Base-by-base conservation (phyloP, 2,113 vertebrate genomes). In the Myotis davidii region DNA sequence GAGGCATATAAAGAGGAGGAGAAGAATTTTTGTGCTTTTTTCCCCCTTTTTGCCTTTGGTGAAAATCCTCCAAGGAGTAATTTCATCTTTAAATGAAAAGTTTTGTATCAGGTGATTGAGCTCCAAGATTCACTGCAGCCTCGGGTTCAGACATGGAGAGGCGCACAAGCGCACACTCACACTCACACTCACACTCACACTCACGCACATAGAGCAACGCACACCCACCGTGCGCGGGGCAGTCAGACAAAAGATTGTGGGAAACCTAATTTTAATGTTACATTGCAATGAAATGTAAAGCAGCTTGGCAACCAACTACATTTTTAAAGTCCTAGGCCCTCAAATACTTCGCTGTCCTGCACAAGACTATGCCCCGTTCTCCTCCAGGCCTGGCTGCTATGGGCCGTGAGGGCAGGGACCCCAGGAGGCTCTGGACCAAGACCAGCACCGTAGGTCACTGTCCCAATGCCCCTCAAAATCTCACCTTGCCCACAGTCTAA, bases 1-100 rank as follows among this genome's bases (percentile, higher is more conserved):
- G 95, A 97, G 91, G 82, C 92, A 87, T 95, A 67, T 8, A 96
- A 88, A 85, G 64, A 96, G 86, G 76, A 97, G 89, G 69, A 92
- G 91, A 88, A 90, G 81, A 95, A 94, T 92, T 92, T 96, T 91
- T 97, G 91, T 96, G 86, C 73, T 82, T 88, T 96, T 94, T 95
- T 95, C 95, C 94, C 92, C 96, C 96, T 96, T 95, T 97, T 96
- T 96, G 90, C 88, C 88, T 97, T 96, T 96, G 88, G 88, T 97
- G 79, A 97, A 92, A 96, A 97, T 87, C 95, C 96, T 94, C 92
- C 67, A 74, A 93, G 79, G 91, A 92, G 79, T 94, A 86, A 95
- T 96, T 97, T 97, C 93, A 96, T 96, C 78, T 95, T 93, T 96
- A 92, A 97, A 79, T 86, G 92, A 96, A 77, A 94, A 93, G 92